Conservation (phyloP, 2,797 vertebrate species). For the Buceros bicornis region DNA sequence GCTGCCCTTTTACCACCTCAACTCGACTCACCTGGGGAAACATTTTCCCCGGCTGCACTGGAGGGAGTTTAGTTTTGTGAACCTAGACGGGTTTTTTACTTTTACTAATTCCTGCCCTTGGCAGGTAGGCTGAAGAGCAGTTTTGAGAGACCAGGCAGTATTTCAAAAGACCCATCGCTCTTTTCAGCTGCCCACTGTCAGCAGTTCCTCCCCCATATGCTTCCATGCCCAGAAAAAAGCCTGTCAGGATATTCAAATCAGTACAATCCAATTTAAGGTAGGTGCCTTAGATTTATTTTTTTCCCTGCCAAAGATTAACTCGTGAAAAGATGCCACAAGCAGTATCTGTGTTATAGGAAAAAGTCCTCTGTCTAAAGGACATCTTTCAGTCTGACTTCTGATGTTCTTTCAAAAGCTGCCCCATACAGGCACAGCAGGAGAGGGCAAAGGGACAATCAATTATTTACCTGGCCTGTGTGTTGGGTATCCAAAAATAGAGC, state of each 20-base stretch:
- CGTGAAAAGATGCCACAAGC: not conserved
- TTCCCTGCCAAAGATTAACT: not conserved
- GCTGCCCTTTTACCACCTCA: not conserved
- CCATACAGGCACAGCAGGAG: not conserved
- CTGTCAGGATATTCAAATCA: not conserved
- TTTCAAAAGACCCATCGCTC: not conserved
- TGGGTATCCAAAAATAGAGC: not conserved
- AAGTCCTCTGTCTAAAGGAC: not conserved
- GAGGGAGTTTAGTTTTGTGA: not conserved
- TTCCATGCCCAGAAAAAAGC: not conserved
- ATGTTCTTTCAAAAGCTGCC: not conserved
- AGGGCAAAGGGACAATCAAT: not conserved
- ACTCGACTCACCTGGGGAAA: not conserved
- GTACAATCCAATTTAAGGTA: not conserved
- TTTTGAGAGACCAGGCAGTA: not conserved
- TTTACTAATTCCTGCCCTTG: not conserved
- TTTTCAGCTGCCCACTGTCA: not conserved
- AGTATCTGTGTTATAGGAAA: not conserved
- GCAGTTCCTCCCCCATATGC: not conserved
- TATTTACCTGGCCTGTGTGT: not conserved
- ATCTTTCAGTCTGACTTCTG: too few relatives aligned
- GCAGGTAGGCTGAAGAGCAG: not conserved
- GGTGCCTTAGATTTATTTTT: not conserved
- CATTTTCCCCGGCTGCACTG: not conserved
- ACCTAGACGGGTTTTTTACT: not conserved